Evolutionary conservation across 2,888 invertebrate genomes (phyloP).

Genomic region (Syrista parreyssii): DNA sequence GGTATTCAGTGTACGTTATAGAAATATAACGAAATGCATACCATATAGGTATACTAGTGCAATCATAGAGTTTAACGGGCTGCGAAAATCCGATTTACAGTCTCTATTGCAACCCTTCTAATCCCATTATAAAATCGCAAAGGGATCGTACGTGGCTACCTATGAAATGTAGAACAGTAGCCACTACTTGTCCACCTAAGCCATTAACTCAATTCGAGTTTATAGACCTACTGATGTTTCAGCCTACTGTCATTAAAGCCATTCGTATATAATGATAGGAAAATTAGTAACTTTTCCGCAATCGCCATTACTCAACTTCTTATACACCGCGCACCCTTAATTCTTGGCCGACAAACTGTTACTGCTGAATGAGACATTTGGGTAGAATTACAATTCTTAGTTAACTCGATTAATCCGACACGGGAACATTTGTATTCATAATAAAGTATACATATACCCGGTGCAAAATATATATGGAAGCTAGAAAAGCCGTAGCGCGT

Average conservation of each 20-base stretch:
- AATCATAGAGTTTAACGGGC: slow-evolving; percentile 45
- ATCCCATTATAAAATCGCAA: slow-evolving; percentile 54
- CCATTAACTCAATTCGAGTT: slow-evolving; percentile 24
- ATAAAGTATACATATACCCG: neutral
- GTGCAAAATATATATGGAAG: neutral
- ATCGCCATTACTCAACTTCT: neutral
- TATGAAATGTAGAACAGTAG: neutral
- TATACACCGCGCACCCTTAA: neutral
- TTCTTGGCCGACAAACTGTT: neutral
- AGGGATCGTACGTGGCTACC: slow-evolving; percentile 25
- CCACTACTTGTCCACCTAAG: slow-evolving; percentile 14
- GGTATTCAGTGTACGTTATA: neutral
- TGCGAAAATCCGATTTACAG: slow-evolving; percentile 55
- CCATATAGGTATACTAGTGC: slow-evolving; percentile 3
- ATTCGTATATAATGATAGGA: neutral
- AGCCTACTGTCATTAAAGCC: neutral
- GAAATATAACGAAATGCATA: neutral
- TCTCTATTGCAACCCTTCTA: slow-evolving; percentile 48
- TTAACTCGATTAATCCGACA: neutral
- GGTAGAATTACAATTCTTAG: neutral
- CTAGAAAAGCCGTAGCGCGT: neutral
- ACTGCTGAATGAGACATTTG: neutral
- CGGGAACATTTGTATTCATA: neutral
- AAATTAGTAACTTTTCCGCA: neutral
- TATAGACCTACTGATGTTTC: slow-evolving; percentile 9